Base-by-base conservation (phyloP, 2,113 vertebrate genomes). In the Zapus hudsonius region DNA sequence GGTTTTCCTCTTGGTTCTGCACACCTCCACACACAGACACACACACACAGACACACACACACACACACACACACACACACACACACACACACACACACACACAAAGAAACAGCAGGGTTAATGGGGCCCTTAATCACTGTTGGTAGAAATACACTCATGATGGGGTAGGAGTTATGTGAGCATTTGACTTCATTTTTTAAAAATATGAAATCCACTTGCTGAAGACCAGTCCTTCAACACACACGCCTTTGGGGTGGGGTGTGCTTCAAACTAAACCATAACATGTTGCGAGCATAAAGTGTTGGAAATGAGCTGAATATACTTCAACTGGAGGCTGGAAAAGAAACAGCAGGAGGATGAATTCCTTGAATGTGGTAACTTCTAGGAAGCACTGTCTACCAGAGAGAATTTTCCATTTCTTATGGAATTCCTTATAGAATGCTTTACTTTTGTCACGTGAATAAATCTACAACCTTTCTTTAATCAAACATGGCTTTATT, bases 401-500 rank as follows among this genome's bases (percentile, higher is more conserved):
- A n/a, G n/a, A n/a, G n/a, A n/a, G n/a, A n/a, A n/a, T 31, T 93
- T 87, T 66, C 31, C 67, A 52, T 69, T 84, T 93, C 57, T 80
- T 63, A 63, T n/a, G 92, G 90, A 33, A 76, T 84, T 84, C 90
- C 69, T 90, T 81, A 2, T 80, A 83, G 44, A n/a, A 67, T 78
- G 44, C 36, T 25, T 87, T 57, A 80, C 22, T 76, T 95, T 85
- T 42, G 31, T 76, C 33, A 90, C 85, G 74, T 96, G 61, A 72
- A 89, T 85, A 88, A 89, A 70, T 76, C 25, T 3, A 40, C n/a
- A 72, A 16, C 25, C 94, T 64, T 90, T 82, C 61, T 92, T 91
- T 92, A 70, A 87, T 67, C 66, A 82, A 89, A 82, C 15, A 83
- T 38, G 40, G 52, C 20, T 80, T 92, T 80, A 78, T 52, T 89